phyloP scores from a whole-genome alignment of 2,113 vertebrate genomes.

The Tor tambroides region DNA sequence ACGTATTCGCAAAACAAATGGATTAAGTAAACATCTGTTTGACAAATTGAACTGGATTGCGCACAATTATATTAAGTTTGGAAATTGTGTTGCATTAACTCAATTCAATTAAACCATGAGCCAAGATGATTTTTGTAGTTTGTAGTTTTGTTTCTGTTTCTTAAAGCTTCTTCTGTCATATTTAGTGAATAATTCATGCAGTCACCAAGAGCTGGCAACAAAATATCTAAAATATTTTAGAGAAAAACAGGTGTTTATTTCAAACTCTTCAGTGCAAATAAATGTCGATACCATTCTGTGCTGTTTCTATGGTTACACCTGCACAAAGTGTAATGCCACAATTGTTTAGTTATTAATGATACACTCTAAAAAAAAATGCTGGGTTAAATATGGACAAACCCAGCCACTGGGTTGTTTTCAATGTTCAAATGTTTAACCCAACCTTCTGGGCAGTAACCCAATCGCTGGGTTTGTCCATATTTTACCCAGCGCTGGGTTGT shows the following conservation, averaged over 20 bases:
- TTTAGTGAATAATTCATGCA: neutral
- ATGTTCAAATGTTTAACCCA: too few relatives aligned
- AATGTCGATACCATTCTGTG: constrained; percentile 48
- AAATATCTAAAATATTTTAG: neutral
- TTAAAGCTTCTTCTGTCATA: neutral
- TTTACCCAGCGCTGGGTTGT: too few relatives aligned
- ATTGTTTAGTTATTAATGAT: constrained; percentile 3
- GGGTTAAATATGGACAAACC: too few relatives aligned
- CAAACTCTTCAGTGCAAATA: constrained; percentile 8
- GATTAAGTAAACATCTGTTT: neutral
- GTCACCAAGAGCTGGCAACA: neutral
- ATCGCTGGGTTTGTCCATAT: too few relatives aligned
- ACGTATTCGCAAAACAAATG: neutral
- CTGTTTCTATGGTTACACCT: constrained; percentile 67
- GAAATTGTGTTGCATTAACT: neutral
- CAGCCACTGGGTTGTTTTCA: too few relatives aligned
- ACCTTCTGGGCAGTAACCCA: too few relatives aligned
- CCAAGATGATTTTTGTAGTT: neutral
- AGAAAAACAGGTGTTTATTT: neutral
- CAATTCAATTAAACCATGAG: neutral
- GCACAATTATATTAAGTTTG: neutral
- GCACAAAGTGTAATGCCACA: neutral
- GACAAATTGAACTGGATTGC: neutral
- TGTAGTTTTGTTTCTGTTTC: neutral
- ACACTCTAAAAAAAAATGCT: too few relatives aligned